These are phyloP conservation scores for Neotragus pygmaeus DNA, from an alignment of 2,113 vertebrate species.

Conservation along the genomic window DNA sequence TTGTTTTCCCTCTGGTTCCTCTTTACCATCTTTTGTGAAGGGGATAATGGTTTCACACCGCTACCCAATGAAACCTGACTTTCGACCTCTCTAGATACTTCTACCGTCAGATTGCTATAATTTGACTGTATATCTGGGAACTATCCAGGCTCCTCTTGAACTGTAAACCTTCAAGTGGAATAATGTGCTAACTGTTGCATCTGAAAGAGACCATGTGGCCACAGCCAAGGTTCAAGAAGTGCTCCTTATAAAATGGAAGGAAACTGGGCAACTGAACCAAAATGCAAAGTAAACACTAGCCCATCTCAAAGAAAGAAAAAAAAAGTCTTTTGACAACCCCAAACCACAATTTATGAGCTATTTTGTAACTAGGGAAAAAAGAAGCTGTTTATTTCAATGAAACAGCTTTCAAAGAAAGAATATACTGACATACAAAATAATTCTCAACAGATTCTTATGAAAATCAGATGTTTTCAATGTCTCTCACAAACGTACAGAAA, in stretches of 20 bases:
- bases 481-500: not conserved
- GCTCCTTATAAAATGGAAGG: not conserved
- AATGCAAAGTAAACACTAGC: not conserved
- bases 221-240: not conserved
- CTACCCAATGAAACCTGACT: conserved; percentile 36
- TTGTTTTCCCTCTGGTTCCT: conserved; percentile 28
- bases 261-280: not conserved
- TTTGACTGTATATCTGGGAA: conserved; percentile 22
- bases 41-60: not conserved
- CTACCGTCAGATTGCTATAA: not conserved
- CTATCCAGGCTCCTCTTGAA: not conserved
- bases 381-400: not conserved
- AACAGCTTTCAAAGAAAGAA: conserved; percentile 17
- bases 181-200: conserved; percentile 51
- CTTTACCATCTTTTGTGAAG: not conserved
- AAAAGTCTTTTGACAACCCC: not conserved
- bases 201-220: not conserved
- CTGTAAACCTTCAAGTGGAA: not conserved
- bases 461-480: conserved; percentile 17
- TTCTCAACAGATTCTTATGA: not conserved
- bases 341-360: not conserved
- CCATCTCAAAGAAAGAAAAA: not conserved
- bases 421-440: not conserved
- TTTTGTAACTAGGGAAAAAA: not conserved
- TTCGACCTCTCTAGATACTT: not conserved